These are phyloP conservation scores for Panthera leo DNA, from an alignment of 2,113 vertebrate genomes.

Conservation along the genomic window DNA sequence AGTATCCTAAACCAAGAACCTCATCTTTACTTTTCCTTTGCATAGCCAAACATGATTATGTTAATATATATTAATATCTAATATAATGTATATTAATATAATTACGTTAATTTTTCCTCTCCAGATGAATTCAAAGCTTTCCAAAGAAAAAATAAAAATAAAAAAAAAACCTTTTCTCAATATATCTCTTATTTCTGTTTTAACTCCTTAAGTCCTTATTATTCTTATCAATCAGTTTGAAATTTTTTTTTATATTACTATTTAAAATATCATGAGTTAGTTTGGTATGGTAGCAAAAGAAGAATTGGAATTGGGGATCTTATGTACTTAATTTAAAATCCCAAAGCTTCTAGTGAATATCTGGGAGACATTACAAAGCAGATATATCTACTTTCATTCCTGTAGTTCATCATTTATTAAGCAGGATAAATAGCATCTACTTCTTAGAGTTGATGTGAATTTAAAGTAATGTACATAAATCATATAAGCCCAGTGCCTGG, in stretches of 20 bases:
- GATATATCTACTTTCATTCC: neutral
- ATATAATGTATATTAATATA: neutral
- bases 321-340: neutral
- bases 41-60: neutral
- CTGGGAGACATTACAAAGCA: neutral
- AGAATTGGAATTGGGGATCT: neutral
- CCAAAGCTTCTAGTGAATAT: neutral
- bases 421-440: neutral
- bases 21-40: neutral
- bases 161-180: neutral
- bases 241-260: neutral
- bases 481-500: neutral
- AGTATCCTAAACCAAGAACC: neutral
- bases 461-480: conserved; percentile 26
- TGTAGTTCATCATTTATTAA: conserved; percentile 36
- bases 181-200: neutral
- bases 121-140: neutral
- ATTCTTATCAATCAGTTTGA: neutral
- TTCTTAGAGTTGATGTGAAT: conserved; percentile 23
- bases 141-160: neutral
- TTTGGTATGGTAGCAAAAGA: neutral
- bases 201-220: neutral
- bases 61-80: no score
- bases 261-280: neutral
- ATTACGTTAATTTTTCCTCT: neutral